Evolutionary conservation across 2,888 invertebrate genomes (phyloP).

Genomic region (Campoplex nolae): DNA sequence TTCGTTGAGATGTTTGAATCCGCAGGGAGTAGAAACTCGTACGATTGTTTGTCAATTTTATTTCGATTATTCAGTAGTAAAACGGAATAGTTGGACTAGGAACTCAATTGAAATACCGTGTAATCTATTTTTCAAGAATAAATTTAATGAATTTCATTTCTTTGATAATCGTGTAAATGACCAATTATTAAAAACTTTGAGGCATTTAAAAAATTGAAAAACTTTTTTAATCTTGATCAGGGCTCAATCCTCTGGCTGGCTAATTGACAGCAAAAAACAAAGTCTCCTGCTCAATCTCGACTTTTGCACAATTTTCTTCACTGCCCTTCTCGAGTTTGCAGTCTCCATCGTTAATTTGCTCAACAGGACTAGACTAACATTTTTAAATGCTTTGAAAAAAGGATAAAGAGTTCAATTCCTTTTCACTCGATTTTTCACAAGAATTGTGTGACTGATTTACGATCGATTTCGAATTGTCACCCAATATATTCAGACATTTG

Average conservation of each 20-base stretch:
- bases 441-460: not conserved
- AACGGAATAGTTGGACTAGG: too few relatives aligned
- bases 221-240: not conserved
- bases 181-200: too few relatives aligned
- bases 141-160: too few relatives aligned
- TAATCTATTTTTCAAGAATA: not conserved
- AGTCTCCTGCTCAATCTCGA: not conserved
- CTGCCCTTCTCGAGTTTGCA: not conserved
- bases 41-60: not conserved
- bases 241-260: constrained; percentile 14
- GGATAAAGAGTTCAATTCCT: not conserved
- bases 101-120: not conserved
- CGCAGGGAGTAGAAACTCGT: not conserved
- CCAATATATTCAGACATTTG: not conserved
- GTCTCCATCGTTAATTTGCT: not conserved
- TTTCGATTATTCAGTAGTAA: too few relatives aligned
- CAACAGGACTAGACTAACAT: not conserved
- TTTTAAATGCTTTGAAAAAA: not conserved
- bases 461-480: not conserved
- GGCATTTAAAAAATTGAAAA: not conserved
- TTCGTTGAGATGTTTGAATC: not conserved
- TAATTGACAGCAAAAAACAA: constrained; percentile 32
- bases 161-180: too few relatives aligned
- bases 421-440: not conserved
- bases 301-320: not conserved